Conservation (phyloP, 2,797 vertebrate species). For the Platalea minor region DNA sequence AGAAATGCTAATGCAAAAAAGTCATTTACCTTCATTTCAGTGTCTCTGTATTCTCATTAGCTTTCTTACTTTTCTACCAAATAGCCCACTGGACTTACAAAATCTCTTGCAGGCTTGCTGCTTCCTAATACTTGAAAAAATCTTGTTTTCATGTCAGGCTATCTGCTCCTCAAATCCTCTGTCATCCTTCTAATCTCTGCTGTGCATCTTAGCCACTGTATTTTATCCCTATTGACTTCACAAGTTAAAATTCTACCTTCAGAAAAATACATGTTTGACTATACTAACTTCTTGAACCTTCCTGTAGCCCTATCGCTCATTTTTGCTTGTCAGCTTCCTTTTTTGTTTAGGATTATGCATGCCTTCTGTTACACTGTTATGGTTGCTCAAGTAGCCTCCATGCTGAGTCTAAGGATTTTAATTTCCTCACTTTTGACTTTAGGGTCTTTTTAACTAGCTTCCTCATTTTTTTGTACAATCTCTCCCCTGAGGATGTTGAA, state of each 20-base stretch:
- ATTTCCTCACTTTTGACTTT: slow-evolving; percentile 70
- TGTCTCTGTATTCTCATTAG: slow-evolving; percentile 18
- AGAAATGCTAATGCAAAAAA: slow-evolving; percentile 7
- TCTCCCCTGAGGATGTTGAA: slow-evolving; percentile 66
- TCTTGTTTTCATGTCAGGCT: slow-evolving; percentile 58
- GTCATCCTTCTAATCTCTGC: slow-evolving; percentile 63
- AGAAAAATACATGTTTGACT: slow-evolving; percentile 15
- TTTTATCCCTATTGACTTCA: slow-evolving; percentile 51
- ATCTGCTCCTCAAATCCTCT: slow-evolving; percentile 58
- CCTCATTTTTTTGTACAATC: slow-evolving; percentile 65
- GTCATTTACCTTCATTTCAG: not conserved
- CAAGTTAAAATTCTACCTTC: slow-evolving; percentile 39
- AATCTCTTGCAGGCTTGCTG: slow-evolving; percentile 29
- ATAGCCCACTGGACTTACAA: slow-evolving; percentile 38
- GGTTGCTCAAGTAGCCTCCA: slow-evolving; percentile 60
- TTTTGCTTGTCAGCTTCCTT: slow-evolving; percentile 26
- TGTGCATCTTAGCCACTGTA: slow-evolving; percentile 11
- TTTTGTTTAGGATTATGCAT: slow-evolving; percentile 29
- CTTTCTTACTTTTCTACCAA: slow-evolving; percentile 17
- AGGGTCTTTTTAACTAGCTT: slow-evolving; percentile 73
- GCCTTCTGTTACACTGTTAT: slow-evolving; percentile 50
- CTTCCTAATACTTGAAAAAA: slow-evolving; percentile 52
- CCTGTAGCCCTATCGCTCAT: not conserved
- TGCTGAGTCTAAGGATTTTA: slow-evolving; percentile 69
- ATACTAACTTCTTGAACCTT: not conserved